Percentiles rank a stretch among this genome's conserved stretches.
phyloP scores from a whole-genome alignment of 2,113 vertebrate genomes.

The Caranx melampygus region DNA sequence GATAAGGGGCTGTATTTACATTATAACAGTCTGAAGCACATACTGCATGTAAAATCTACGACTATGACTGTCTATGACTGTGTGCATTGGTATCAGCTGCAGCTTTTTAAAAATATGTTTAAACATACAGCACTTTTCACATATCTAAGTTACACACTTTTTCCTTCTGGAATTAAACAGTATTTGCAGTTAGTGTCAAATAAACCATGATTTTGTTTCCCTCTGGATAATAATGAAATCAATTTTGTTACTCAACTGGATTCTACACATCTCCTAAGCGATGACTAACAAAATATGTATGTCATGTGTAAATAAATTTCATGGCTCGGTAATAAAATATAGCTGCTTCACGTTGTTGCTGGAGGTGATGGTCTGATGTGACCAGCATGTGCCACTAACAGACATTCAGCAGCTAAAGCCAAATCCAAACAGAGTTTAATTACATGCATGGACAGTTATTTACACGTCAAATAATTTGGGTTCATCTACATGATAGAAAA shows the following conservation, averaged over 20 bases:
- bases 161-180: background rate
- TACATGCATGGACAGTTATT: background rate
- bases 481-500: background rate
- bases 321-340: background rate
- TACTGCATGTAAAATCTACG: background rate
- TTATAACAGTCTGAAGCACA: background rate
- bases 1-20: background rate
- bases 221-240: background rate
- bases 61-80: background rate
- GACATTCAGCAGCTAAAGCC: background rate
- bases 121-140: background rate
- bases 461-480: too few species aligned
- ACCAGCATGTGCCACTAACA: background rate
- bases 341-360: background rate
- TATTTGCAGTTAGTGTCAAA: background rate
- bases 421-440: background rate
- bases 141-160: background rate
- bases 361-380: background rate
- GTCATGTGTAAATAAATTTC: background rate
- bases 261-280: background rate
- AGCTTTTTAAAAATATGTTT: background rate
- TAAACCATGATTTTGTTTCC: background rate
- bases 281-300: background rate
- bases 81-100: background rate
- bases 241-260: background rate